Conservation (phyloP, 2,113 vertebrate genomes). For the Sceloporus tristichus region DNA sequence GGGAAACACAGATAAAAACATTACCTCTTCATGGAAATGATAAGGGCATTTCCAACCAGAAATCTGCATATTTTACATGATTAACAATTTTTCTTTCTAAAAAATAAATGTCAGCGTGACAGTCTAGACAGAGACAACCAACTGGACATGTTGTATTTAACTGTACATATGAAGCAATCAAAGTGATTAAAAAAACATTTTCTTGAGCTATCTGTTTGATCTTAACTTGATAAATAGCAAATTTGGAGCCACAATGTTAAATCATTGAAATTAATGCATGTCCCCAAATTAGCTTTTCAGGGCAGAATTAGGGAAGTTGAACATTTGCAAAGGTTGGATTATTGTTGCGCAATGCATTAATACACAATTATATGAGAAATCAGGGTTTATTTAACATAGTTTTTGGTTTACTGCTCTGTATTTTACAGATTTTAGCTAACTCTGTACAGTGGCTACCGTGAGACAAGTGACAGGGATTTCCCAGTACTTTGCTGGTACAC, state of each 20-base stretch:
- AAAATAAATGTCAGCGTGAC: neutral
- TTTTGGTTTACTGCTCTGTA: neutral
- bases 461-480: neutral
- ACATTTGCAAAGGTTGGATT: conserved; percentile 16
- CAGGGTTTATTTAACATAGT: neutral
- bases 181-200: neutral
- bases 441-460: neutral
- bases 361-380: no score
- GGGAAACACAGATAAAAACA: conserved; percentile 13
- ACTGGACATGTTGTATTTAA: conserved; percentile 6
- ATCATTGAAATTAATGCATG: neutral
- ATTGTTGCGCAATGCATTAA: neutral
- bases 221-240: neutral
- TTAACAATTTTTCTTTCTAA: neutral
- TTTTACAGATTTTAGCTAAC: neutral
- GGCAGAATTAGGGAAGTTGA: neutral
- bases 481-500: neutral
- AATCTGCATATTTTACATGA: neutral
- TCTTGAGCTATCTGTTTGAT: neutral
- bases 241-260: conserved; percentile 4
- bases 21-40: conserved; percentile 1
- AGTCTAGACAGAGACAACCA: conserved; percentile 41
- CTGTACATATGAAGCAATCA: neutral
- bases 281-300: conserved; percentile 23
- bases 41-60: conserved; percentile 28